phyloP scores from a whole-genome alignment of 2,888 invertebrate genomes.

The Tillus elongatus region DNA sequence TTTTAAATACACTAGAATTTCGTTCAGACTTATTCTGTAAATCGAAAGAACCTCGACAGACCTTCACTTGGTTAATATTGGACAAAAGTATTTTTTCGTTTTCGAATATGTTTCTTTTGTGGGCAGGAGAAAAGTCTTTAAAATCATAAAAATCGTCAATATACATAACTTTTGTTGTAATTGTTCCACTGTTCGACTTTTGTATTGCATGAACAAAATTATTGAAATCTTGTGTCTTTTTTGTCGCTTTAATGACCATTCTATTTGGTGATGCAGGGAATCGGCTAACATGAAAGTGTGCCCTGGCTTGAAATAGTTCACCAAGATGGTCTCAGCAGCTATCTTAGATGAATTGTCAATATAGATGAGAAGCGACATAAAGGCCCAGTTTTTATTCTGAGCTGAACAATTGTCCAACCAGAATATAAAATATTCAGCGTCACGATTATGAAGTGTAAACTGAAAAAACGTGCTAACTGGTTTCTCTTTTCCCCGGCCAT shows the following conservation, averaged over 20 bases:
- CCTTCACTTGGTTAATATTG: no score
- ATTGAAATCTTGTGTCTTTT: background rate
- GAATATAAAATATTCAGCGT: no score
- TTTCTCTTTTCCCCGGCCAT: slow-evolving; percentile 5
- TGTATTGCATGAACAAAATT: slow-evolving; percentile 4
- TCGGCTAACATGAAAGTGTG: no score
- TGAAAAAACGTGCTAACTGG: slow-evolving; percentile 5
- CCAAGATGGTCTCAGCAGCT: background rate
- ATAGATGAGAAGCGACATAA: no score
- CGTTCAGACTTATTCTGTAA: slow-evolving; percentile 5
- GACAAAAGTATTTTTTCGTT: no score
- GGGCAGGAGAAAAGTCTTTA: slow-evolving; percentile 3
- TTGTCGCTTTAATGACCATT: slow-evolving; percentile 5
- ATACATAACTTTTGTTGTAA: background rate
- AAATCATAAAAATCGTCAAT: slow-evolving; percentile 6
- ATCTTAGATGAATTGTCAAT: no score
- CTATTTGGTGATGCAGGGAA: no score
- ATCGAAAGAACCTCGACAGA: no score
- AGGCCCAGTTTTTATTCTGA: no score
- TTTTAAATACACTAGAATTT: background rate
- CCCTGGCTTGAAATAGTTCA: slow-evolving; percentile 11
- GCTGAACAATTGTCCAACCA: no score
- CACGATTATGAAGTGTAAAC: no score
- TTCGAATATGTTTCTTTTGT: no score
- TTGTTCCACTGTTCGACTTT: slow-evolving; percentile 1